These are phyloP conservation scores for Xiphophorus hellerii DNA, from an alignment of 2,113 vertebrate species.

Conservation along the genomic window DNA sequence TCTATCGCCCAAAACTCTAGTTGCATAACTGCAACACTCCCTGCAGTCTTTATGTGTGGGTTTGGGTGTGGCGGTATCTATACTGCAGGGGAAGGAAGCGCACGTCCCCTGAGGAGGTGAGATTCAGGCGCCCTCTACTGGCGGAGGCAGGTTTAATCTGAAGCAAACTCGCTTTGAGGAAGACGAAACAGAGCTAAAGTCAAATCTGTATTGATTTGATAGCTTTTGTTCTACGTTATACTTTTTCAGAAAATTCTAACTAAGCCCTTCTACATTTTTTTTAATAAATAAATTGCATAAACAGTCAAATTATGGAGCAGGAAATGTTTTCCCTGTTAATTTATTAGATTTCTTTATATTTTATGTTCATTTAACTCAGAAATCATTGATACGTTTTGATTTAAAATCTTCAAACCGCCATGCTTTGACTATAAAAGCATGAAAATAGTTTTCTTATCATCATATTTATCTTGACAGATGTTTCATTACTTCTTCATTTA, in stretches of 20 bases:
- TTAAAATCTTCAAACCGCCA: too few species aligned
- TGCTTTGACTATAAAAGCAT: background rate
- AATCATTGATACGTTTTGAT: too few species aligned
- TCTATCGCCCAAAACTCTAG: background rate
- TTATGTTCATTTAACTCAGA: background rate
- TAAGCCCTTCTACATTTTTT: background rate
- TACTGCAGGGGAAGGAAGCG: conserved; percentile 19
- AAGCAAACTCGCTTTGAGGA: background rate
- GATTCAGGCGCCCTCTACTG: conserved; percentile 68
- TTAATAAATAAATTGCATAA: background rate
- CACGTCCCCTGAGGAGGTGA: conserved; percentile 26
- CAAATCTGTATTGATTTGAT: background rate
- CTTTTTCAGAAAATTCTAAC: background rate
- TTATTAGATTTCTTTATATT: background rate
- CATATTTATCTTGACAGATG: background rate
- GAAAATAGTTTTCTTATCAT: background rate
- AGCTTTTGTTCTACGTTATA: background rate
- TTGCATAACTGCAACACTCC: conserved; percentile 7
- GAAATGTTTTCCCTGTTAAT: too few species aligned
- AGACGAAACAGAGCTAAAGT: background rate
- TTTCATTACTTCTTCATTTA: background rate
- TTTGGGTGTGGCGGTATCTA: conserved; percentile 57
- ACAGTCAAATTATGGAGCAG: background rate
- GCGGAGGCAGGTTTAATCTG: conserved; percentile 16
- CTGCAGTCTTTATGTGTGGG: conserved; percentile 25